phyloP scores from a whole-genome alignment of 35 echinoderm and acorn worm species.

The Eucidaris tribuloides region DNA sequence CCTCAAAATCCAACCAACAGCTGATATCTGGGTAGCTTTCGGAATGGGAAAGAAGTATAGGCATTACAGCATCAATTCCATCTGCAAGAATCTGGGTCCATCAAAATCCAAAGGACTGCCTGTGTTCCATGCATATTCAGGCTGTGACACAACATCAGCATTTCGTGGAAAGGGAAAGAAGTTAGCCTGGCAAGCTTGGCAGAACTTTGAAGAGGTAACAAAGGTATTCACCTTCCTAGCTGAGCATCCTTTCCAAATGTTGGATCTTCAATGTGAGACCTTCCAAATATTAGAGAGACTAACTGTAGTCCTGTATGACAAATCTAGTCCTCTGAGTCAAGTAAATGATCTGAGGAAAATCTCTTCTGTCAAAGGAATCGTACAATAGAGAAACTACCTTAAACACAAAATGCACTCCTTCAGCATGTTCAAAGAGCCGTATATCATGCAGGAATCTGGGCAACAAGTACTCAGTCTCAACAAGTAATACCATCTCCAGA shows the following conservation, averaged over 20 bases:
- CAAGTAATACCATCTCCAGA: not conserved
- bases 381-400: not conserved
- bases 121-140: not conserved
- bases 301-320: not conserved
- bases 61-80: conserved; percentile 1
- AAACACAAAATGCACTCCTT: conserved; percentile 2
- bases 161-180: conserved; percentile 42
- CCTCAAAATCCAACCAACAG: not conserved
- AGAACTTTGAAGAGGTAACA: conserved; percentile 18
- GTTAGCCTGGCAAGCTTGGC: conserved; percentile 42
- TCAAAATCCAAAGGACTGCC: conserved; percentile 4
- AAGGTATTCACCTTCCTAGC: conserved; percentile 19
- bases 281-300: not conserved
- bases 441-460: not conserved
- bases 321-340: not conserved
- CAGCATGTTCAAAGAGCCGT: conserved; percentile 17
- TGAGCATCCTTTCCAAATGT: not conserved
- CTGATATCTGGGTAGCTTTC: conserved; percentile 61
- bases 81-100: not conserved
- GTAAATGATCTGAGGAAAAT: conserved; percentile 14
- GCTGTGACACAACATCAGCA: conserved; percentile 18
- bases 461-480: not conserved
- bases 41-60: conserved; percentile 17
- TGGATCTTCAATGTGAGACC: not conserved
- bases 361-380: not conserved